These are phyloP conservation scores for Vesta saturnalis DNA, from an alignment of 2,888 invertebrate genomes.

Conservation along the genomic window DNA sequence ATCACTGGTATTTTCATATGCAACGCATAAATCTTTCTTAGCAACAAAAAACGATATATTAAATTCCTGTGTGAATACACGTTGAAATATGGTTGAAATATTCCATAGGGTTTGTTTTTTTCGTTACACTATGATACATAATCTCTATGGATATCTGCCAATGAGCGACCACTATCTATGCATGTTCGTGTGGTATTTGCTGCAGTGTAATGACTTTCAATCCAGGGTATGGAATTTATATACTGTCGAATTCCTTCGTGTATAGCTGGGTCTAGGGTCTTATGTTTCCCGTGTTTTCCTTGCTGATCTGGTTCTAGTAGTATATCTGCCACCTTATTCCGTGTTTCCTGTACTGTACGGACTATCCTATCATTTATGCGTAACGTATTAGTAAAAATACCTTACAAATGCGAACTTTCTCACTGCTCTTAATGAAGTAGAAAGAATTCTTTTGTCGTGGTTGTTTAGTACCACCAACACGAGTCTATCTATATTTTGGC, in stretches of 20 bases:
- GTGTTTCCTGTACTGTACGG: too few relatives aligned
- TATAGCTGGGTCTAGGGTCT: not conserved
- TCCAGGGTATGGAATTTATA: not conserved
- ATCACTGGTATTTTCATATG: too few relatives aligned
- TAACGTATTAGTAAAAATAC: not conserved
- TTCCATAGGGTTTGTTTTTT: not conserved
- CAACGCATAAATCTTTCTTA: not conserved
- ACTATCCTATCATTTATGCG: slow-evolving; percentile 4
- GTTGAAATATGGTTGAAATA: not conserved
- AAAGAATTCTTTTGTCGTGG: not conserved
- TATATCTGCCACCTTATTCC: too few relatives aligned
- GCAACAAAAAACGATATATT: not conserved
- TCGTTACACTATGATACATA: not conserved
- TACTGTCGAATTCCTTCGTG: not conserved
- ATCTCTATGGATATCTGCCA: not conserved
- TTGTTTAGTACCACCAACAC: not conserved
- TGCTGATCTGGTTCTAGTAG: too few relatives aligned
- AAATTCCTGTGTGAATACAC: not conserved
- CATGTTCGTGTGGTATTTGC: too few relatives aligned
- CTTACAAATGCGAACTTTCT: not conserved
- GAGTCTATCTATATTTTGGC: not conserved
- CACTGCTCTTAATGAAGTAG: not conserved
- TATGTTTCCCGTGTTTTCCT: too few relatives aligned
- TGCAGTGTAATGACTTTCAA: too few relatives aligned
- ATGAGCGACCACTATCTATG: not conserved